These are phyloP conservation scores for Oligia strigilis DNA, from an alignment of 2,888 invertebrate genomes.

Conservation along the genomic window DNA sequence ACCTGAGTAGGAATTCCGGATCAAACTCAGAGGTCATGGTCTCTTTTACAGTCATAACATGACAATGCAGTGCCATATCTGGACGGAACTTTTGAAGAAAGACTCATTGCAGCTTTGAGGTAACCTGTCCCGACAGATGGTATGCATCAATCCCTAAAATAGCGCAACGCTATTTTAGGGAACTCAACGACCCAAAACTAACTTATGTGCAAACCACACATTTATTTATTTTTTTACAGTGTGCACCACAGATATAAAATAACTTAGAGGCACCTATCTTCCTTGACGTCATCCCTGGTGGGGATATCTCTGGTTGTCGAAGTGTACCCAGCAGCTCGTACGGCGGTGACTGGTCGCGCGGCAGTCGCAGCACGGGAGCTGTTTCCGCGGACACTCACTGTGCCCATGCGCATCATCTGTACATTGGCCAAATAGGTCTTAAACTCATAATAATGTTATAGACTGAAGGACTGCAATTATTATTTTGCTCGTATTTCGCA, in stretches of 20 bases:
- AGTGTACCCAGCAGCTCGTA: slow-evolving; percentile 98
- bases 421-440: not conserved
- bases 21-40: not conserved
- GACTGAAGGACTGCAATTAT: not conserved
- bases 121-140: not conserved
- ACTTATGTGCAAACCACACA: not conserved
- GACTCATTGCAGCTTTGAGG: not conserved
- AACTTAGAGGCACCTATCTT: slow-evolving; percentile 92
- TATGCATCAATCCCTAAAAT: not conserved
- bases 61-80: not conserved
- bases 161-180: not conserved
- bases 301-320: slow-evolving; percentile 96
- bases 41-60: not conserved
- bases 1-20: not conserved
- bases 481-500: not conserved
- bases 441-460: not conserved
- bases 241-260: not conserved
- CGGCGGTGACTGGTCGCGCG: slow-evolving; percentile 98
- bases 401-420: slow-evolving; percentile 84
- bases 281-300: slow-evolving; percentile 93
- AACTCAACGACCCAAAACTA: not conserved
- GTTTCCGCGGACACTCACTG: slow-evolving; percentile 80
- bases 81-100: not conserved
- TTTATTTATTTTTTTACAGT: not conserved
- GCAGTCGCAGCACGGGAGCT: slow-evolving; percentile 84